A percentile compares a stretch with the other conserved stretches of the same genome.
Evolutionary conservation across 92 coral and sea anemone species (phyloP).

Genomic region (Bergia puertoricense): DNA sequence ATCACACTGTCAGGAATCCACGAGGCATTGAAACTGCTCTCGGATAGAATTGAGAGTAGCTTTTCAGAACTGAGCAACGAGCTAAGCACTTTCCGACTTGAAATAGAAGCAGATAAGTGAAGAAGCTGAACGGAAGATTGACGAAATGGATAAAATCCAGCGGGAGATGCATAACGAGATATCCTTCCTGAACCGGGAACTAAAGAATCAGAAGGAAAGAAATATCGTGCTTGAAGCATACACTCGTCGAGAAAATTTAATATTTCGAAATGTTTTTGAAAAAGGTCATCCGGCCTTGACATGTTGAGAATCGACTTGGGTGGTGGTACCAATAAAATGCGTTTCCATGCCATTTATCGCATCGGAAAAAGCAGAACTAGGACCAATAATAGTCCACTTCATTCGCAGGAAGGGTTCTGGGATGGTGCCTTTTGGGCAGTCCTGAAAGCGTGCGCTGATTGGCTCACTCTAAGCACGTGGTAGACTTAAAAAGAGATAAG

Average conservation of each 20-base stretch:
- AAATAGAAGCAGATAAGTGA: background rate
- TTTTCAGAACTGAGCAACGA: background rate
- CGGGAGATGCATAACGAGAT: background rate
- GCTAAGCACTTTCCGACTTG: background rate
- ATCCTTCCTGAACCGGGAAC: background rate
- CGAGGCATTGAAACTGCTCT: background rate
- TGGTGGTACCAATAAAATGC: too few relatives aligned
- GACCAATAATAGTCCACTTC: too few relatives aligned
- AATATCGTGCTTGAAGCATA: constrained; percentile 1
- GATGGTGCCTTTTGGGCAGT: too few relatives aligned
- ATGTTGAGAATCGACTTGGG: background rate
- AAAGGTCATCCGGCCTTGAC: background rate
- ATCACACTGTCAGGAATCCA: background rate
- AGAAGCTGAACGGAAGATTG: background rate
- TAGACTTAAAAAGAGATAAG: background rate
- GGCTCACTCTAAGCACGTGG: too few relatives aligned
- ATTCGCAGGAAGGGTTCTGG: too few relatives aligned
- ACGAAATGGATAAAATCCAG: background rate
- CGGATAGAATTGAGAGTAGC: background rate
- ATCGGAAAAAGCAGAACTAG: too few relatives aligned
- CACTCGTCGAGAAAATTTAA: background rate
- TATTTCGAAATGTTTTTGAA: background rate
- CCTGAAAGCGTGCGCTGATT: too few relatives aligned
- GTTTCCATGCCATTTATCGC: too few relatives aligned
- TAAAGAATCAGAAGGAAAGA: background rate